Conservation (phyloP, 2,113 vertebrate genomes). For the Channa argus region DNA sequence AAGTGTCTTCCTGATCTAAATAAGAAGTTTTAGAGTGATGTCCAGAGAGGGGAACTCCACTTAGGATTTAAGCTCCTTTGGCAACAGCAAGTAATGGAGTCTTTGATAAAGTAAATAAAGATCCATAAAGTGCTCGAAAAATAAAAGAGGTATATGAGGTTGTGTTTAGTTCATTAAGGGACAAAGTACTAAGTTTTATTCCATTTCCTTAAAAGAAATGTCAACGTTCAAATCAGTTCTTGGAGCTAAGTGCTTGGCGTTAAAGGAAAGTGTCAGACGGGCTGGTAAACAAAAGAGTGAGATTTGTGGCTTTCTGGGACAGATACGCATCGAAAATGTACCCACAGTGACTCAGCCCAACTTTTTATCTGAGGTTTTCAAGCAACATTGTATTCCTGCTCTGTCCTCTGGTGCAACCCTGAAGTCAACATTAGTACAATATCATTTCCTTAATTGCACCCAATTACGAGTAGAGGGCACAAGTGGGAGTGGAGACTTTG, state of each 20-base stretch:
- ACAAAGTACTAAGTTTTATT: too few relatives aligned
- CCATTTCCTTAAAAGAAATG: too few relatives aligned
- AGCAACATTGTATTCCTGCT: slow-evolving; percentile 1
- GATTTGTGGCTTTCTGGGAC: not conserved
- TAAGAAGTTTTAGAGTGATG: slow-evolving; percentile 1
- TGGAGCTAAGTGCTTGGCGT: too few relatives aligned
- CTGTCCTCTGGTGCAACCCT: slow-evolving; percentile 15
- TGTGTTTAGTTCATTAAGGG: not conserved
- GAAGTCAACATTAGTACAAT: slow-evolving; percentile 38
- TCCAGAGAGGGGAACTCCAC: not conserved
- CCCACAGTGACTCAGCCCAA: not conserved
- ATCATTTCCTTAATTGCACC: slow-evolving; percentile 55
- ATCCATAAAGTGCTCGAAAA: not conserved
- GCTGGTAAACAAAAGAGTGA: too few relatives aligned
- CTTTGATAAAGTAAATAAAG: slow-evolving; percentile 6
- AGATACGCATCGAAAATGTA: not conserved
- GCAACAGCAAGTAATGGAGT: not conserved
- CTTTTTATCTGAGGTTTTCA: not conserved
- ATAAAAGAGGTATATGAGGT: not conserved
- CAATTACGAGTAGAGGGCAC: slow-evolving; percentile 34
- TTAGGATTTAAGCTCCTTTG: slow-evolving; percentile 30
- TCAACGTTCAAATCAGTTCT: too few relatives aligned
- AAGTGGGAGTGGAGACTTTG: not conserved
- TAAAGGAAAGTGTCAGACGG: too few relatives aligned
- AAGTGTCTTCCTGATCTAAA: slow-evolving; percentile 11